Evolutionary conservation across 2,113 vertebrate species (phyloP).

Genomic region (Mungos mungo): DNA sequence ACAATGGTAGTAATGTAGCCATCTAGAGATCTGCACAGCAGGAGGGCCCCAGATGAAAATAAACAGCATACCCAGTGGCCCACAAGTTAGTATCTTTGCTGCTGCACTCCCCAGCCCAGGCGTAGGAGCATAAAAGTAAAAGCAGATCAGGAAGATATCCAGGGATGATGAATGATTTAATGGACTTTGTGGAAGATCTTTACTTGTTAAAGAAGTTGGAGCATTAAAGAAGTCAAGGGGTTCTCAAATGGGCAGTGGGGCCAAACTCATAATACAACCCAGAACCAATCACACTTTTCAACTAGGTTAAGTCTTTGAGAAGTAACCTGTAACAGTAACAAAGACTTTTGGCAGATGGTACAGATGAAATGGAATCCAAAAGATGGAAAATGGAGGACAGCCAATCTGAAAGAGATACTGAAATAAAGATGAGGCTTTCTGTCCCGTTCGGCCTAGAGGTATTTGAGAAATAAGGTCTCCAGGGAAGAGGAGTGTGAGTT

Average conservation of each 20-base stretch:
- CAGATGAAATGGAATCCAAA: neutral
- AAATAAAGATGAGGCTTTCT: neutral
- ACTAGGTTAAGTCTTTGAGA: neutral
- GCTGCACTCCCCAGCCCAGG: neutral
- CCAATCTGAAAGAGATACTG: conserved; percentile 34
- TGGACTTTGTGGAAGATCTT: neutral
- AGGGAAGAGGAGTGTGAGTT: conserved; percentile 12
- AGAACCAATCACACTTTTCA: conserved; percentile 14
- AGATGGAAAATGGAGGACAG: conserved; percentile 11
- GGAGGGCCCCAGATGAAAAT: neutral
- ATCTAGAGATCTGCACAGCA: neutral
- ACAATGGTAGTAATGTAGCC: neutral
- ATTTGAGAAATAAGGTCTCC: conserved; percentile 11
- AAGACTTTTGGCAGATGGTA: neutral
- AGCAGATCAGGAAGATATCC: neutral
- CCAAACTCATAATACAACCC: neutral
- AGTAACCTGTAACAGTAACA: neutral
- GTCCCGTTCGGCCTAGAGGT: neutral
- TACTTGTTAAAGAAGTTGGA: neutral
- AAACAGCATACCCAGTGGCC: neutral
- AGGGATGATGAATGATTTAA: neutral
- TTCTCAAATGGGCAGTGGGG: neutral
- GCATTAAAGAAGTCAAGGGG: neutral
- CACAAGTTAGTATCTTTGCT: neutral
- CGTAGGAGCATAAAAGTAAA: neutral